phyloP scores from a whole-genome alignment of 1,140 invertebrate species.

The Megathymus violae region DNA sequence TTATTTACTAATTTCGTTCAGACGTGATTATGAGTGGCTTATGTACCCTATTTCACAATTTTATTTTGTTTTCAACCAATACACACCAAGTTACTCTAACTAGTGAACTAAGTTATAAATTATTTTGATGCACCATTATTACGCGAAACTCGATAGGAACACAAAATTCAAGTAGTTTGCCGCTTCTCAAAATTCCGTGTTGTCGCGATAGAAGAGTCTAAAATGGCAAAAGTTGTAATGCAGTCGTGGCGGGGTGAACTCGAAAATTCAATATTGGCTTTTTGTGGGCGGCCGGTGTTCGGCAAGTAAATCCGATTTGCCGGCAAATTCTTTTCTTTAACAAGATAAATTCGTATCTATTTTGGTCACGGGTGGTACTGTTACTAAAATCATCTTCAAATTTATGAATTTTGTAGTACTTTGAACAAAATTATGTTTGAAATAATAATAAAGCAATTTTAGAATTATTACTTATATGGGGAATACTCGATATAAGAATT shows the following conservation, averaged over 20 bases:
- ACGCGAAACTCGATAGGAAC: not conserved
- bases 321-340: constrained; percentile 29
- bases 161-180: not conserved
- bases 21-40: too few relatives aligned
- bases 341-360: constrained; percentile 2
- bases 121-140: not conserved
- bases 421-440: too few relatives aligned
- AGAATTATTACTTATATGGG: too few relatives aligned
- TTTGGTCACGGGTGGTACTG: not conserved
- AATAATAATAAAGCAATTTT: too few relatives aligned
- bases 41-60: too few relatives aligned
- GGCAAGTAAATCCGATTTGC: constrained; percentile 27
- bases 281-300: constrained; percentile 18
- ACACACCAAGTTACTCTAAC: too few relatives aligned
- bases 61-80: too few relatives aligned
- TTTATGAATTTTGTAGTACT: constrained; percentile 11
- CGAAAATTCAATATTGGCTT: constrained; percentile 34
- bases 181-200: constrained; percentile 29
- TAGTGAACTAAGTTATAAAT: not conserved
- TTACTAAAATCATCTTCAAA: too few relatives aligned
- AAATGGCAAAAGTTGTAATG: constrained; percentile 29
- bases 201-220: constrained; percentile 30
- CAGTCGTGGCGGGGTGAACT: constrained; percentile 24
- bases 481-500: too few relatives aligned
- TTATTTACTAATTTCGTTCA: too few relatives aligned